Percentiles rank a stretch among this genome's conserved stretches.
Evolutionary conservation across 2,113 vertebrate genomes (phyloP).

Genomic region (Todiramphus chloris): DNA sequence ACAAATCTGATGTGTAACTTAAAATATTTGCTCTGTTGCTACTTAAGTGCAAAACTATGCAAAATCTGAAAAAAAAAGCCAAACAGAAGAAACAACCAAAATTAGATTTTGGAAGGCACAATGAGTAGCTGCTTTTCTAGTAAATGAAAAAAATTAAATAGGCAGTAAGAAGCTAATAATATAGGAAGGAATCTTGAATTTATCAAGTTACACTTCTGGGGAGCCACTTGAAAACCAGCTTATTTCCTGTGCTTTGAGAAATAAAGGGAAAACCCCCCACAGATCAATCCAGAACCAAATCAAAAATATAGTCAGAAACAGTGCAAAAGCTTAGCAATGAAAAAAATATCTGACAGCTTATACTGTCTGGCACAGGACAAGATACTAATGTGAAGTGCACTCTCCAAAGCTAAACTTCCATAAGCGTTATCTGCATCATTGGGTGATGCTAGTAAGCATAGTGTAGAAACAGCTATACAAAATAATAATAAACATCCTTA

Average conservation of each 20-base stretch:
- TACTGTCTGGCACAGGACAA: background rate
- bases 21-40: background rate
- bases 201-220: background rate
- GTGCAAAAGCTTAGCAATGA: background rate
- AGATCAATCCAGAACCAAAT: background rate
- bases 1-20: background rate
- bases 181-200: background rate
- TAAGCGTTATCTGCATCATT: background rate
- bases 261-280: background rate
- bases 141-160: background rate
- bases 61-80: too few relatives aligned
- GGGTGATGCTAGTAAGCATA: background rate
- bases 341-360: background rate
- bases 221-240: background rate
- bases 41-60: background rate
- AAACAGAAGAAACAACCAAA: background rate
- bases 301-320: background rate
- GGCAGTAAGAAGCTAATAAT: background rate
- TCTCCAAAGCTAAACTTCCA: background rate
- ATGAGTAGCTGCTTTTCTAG: background rate
- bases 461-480: background rate
- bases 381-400: background rate
- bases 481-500: background rate
- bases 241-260: background rate
- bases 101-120: background rate